phyloP scores from a whole-genome alignment of 2,888 invertebrate species.

The Noctua fimbriata region DNA sequence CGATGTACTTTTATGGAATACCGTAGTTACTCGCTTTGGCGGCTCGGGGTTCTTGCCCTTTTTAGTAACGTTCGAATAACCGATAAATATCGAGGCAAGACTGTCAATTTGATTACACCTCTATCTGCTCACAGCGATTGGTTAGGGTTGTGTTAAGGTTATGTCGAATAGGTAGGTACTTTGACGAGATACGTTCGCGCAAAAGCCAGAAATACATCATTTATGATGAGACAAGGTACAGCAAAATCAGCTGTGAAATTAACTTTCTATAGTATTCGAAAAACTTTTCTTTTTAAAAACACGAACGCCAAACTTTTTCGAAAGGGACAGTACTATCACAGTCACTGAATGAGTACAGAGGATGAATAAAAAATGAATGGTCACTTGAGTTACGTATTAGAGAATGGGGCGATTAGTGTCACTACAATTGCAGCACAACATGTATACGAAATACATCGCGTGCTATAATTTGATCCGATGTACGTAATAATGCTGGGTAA shows the following conservation, averaged over 20 bases:
- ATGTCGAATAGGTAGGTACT: background rate
- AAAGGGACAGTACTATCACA: slow-evolving; percentile 71
- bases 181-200: background rate
- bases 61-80: slow-evolving; percentile 57
- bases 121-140: slow-evolving; percentile 51
- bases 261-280: background rate
- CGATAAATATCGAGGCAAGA: slow-evolving; percentile 64
- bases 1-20: slow-evolving; percentile 84
- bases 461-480: slow-evolving; percentile 74
- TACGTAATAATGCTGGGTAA: slow-evolving; percentile 66
- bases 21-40: slow-evolving; percentile 73
- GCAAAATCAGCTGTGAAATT: background rate
- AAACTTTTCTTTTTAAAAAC: background rate
- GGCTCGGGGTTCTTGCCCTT: slow-evolving; percentile 64
- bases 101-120: slow-evolving; percentile 65
- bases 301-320: slow-evolving; percentile 22
- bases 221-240: background rate
- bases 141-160: slow-evolving; percentile 28
- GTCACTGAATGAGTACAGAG: background rate
- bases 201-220: background rate
- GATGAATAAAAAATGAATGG: slow-evolving; percentile 77
- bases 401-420: slow-evolving; percentile 80
- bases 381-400: slow-evolving; percentile 72
- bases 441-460: slow-evolving; percentile 70
- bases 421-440: slow-evolving; percentile 77